Percentiles rank a stretch among this genome's conserved stretches.
phyloP scores from a whole-genome alignment of 2,888 invertebrate species.

The Myopa tessellatipennis region DNA sequence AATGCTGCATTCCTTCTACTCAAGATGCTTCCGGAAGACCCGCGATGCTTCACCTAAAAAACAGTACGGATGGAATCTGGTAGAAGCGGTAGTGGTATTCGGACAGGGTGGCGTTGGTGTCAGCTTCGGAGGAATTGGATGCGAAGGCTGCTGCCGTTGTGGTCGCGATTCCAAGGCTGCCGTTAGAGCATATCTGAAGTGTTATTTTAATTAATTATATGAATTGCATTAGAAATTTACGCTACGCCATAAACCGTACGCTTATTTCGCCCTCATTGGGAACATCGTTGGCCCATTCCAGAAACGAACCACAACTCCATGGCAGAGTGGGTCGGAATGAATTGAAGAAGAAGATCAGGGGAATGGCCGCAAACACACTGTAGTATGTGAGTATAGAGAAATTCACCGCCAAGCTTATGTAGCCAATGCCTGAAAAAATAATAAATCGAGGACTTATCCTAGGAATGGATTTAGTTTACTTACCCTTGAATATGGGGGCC shows the following conservation, averaged over 20 bases:
- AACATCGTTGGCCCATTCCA: constrained; percentile 44
- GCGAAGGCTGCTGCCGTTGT: too few relatives aligned
- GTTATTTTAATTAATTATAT: not conserved
- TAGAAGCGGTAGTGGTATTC: not conserved
- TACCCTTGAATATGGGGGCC: constrained; percentile 88
- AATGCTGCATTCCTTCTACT: constrained; percentile 31
- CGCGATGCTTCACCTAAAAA: constrained; percentile 50
- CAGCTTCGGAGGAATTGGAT: not conserved
- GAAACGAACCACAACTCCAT: constrained; percentile 79
- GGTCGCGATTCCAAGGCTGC: not conserved
- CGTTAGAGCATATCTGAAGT: constrained; percentile 19
- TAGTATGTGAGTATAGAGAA: constrained; percentile 83
- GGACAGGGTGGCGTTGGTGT: not conserved
- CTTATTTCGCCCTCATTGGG: not conserved
- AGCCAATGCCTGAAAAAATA: constrained; percentile 79
- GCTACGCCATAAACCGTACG: not conserved
- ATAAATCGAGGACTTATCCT: not conserved
- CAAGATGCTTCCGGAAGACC: constrained; percentile 29
- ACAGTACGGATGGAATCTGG: constrained; percentile 57
- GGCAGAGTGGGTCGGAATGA: constrained; percentile 77
- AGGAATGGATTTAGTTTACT: not conserved
- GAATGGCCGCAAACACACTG: constrained; percentile 84
- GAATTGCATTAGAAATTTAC: not conserved
- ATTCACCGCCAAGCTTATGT: constrained; percentile 82
- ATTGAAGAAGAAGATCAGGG: constrained; percentile 80